These are phyloP conservation scores for Trochalopteron elliotii DNA, from an alignment of 2,113 vertebrate species.

Conservation along the genomic window DNA sequence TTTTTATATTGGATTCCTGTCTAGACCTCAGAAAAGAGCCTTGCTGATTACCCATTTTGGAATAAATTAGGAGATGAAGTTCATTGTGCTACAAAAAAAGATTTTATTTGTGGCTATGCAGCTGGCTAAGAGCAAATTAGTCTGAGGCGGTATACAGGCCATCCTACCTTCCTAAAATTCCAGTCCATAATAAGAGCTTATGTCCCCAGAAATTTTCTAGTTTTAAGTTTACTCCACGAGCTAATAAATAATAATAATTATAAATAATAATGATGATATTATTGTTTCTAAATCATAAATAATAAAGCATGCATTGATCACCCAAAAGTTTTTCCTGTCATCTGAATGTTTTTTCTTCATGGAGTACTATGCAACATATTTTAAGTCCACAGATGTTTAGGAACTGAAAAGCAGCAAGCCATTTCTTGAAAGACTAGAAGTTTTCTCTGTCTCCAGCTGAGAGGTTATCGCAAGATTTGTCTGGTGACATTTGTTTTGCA, in stretches of 20 bases:
- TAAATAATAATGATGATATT: no score
- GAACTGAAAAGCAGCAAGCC: background rate
- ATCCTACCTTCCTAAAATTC: background rate
- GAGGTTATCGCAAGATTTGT: background rate
- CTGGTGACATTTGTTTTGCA: background rate
- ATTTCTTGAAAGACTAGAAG: background rate
- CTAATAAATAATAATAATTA: background rate
- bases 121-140: background rate
- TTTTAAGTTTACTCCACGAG: background rate
- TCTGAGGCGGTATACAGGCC: background rate
- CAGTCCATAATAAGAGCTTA: background rate
- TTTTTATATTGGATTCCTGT: background rate
- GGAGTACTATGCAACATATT: background rate
- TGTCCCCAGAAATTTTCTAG: background rate
- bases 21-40: constrained; percentile 20
- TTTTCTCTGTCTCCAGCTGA: background rate
- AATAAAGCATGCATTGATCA: background rate
- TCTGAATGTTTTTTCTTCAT: background rate
- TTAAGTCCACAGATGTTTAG: background rate
- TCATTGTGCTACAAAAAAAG: background rate
- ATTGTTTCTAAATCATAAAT: background rate
- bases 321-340: background rate
- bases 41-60: background rate
- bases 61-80: constrained; percentile 5
- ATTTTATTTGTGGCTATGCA: background rate